Evolutionary conservation across 1,140 invertebrate species (phyloP).

Genomic region (Anthonomus grandis): DNA sequence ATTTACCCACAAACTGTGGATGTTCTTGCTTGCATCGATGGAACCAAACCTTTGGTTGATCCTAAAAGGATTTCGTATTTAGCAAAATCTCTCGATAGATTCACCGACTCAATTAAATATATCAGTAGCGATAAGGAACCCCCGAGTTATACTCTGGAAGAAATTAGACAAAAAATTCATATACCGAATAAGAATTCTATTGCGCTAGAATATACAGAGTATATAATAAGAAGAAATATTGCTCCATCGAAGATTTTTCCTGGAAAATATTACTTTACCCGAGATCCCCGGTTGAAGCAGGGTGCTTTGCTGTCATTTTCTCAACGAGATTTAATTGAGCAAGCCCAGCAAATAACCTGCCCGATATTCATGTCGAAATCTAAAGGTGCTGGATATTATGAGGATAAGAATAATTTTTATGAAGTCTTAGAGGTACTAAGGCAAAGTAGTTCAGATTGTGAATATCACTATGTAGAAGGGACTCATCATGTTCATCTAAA

Average conservation of each 20-base stretch:
- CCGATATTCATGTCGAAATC: conserved; percentile 50
- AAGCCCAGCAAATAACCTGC: conserved; percentile 28
- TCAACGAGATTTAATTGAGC: conserved; percentile 47
- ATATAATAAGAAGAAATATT: conserved; percentile 57
- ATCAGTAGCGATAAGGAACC: conserved; percentile 50
- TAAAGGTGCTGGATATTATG: conserved; percentile 54
- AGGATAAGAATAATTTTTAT: conserved; percentile 53
- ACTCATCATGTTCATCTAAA: conserved; percentile 75
- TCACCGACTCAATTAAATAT: conserved; percentile 50
- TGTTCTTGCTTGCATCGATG: conserved; percentile 60
- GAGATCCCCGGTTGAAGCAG: conserved; percentile 44
- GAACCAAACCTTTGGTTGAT: conserved; percentile 50
- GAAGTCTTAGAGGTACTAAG: conserved; percentile 56
- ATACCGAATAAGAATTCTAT: conserved; percentile 34
- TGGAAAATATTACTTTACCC: conserved; percentile 59
- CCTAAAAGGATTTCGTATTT: conserved; percentile 36
- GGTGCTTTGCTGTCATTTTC: conserved; percentile 19
- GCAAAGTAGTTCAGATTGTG: conserved; percentile 56
- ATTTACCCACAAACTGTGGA: conserved; percentile 60
- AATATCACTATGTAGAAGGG: conserved; percentile 62
- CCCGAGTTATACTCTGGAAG: conserved; percentile 59
- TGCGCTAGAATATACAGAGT: conserved; percentile 30
- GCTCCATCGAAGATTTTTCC: conserved; percentile 54
- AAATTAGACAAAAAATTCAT: conserved; percentile 46
- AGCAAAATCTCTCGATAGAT: conserved; percentile 48